Conservation (phyloP, 2,797 vertebrate genomes). For the Zenarchopterus dispar region DNA sequence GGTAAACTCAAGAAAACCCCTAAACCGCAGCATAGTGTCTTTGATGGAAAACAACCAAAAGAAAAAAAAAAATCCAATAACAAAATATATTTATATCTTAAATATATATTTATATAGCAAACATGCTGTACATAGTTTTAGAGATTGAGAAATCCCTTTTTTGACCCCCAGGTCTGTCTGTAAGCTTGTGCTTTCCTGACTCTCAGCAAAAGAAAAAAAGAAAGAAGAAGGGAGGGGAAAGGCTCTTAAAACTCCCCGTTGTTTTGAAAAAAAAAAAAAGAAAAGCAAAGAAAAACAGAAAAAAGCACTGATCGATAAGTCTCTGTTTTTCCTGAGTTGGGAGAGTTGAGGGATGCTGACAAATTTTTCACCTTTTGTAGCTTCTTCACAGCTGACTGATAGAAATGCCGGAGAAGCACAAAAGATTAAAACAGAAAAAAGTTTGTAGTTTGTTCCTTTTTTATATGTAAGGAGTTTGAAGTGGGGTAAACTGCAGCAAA, state of each 20-base stretch:
- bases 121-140: conserved; percentile 84
- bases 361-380: conserved; percentile 19
- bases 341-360: conserved; percentile 46
- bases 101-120: conserved; percentile 85
- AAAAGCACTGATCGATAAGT: conserved; percentile 61
- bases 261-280: conserved; percentile 60
- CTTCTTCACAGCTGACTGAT: conserved; percentile 18
- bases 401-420: conserved; percentile 13
- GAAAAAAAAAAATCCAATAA: conserved; percentile 72
- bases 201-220: conserved; percentile 48
- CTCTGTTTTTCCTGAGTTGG: conserved; percentile 70
- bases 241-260: conserved; percentile 50
- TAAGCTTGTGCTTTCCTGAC: conserved; percentile 84
- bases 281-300: conserved; percentile 49
- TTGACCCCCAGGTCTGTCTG: conserved; percentile 73
- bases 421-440: neutral
- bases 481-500: neutral
- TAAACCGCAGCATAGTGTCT: conserved; percentile 78
- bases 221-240: conserved; percentile 5
- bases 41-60: conserved; percentile 73
- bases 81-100: conserved; percentile 88
- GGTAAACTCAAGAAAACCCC: conserved; percentile 59
- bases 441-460: neutral
- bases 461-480: conserved; percentile 18
- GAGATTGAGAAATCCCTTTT: conserved; percentile 80